phyloP scores from a whole-genome alignment of 2,797 vertebrate genomes.

The Selene dorsalis region DNA sequence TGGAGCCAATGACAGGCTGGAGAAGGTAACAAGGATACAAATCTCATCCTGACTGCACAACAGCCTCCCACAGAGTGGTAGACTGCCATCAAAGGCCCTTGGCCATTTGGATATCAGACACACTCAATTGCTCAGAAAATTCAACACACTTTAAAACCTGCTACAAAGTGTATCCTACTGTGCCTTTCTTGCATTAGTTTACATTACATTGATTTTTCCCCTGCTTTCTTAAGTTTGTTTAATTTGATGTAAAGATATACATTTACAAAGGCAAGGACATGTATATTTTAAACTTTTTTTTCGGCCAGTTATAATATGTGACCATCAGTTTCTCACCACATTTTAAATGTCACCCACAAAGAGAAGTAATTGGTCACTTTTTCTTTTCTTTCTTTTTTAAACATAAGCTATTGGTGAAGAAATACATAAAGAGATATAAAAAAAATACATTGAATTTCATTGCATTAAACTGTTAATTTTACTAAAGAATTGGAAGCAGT shows the following conservation, averaged over 20 bases:
- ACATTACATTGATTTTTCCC: background rate
- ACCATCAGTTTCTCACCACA: background rate
- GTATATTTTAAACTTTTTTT: too few species aligned
- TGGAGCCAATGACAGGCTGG: constrained; percentile 91
- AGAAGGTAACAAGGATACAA: constrained; percentile 87
- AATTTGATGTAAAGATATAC: background rate
- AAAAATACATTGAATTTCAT: background rate
- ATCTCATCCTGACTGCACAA: constrained; percentile 16
- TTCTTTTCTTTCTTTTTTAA: background rate
- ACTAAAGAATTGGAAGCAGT: background rate
- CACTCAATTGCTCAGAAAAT: background rate
- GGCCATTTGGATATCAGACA: background rate
- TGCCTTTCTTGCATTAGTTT: background rate
- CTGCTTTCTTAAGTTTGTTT: background rate
- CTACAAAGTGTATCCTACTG: background rate
- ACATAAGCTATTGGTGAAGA: background rate
- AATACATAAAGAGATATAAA: background rate
- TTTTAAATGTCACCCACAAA: background rate
- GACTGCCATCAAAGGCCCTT: background rate
- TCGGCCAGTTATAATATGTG: background rate
- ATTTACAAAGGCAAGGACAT: background rate
- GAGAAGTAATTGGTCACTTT: background rate
- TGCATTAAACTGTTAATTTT: background rate
- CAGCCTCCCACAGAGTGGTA: background rate
- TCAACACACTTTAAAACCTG: too few species aligned